A percentile compares a stretch with the other conserved stretches of the same genome.
These are phyloP conservation scores for Hippocampus barbouri DNA, from an alignment of 2,113 vertebrate species.

Conservation along the genomic window DNA sequence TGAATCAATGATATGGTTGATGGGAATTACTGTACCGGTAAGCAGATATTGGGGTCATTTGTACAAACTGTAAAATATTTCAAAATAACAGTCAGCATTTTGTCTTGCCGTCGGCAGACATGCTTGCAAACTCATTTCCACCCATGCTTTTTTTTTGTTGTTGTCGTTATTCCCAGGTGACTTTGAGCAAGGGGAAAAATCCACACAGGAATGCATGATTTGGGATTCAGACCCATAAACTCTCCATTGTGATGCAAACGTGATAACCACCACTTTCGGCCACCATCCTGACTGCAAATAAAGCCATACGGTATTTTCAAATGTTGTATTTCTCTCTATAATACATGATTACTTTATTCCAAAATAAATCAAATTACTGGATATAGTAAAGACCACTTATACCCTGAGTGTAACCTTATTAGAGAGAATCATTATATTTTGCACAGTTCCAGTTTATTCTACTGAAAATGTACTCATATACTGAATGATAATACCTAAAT, in stretches of 20 bases:
- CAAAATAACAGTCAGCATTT: too few relatives aligned
- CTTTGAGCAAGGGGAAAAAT: neutral
- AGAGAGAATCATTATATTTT: neutral
- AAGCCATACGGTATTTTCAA: neutral
- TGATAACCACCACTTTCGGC: neutral
- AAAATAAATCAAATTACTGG: neutral
- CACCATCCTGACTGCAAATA: neutral
- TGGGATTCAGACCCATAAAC: neutral
- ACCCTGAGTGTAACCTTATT: neutral
- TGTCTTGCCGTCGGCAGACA: too few relatives aligned
- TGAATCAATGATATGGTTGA: neutral
- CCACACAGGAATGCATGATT: neutral
- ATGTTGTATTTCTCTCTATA: neutral
- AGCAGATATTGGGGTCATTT: too few relatives aligned
- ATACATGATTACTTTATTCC: neutral
- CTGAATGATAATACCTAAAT: neutral
- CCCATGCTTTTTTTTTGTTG: too few relatives aligned
- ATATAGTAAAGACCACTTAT: too few relatives aligned
- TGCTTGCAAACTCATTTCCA: too few relatives aligned
- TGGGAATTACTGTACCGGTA: neutral
- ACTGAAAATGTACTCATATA: neutral
- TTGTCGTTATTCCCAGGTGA: too few relatives aligned
- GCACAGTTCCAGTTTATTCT: neutral
- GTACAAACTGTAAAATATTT: too few relatives aligned
- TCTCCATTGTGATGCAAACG: neutral